A percentile compares a stretch with the other conserved stretches of the same genome.
Evolutionary conservation across 2,113 vertebrate genomes (phyloP).

Genomic region (Aythya baeri): DNA sequence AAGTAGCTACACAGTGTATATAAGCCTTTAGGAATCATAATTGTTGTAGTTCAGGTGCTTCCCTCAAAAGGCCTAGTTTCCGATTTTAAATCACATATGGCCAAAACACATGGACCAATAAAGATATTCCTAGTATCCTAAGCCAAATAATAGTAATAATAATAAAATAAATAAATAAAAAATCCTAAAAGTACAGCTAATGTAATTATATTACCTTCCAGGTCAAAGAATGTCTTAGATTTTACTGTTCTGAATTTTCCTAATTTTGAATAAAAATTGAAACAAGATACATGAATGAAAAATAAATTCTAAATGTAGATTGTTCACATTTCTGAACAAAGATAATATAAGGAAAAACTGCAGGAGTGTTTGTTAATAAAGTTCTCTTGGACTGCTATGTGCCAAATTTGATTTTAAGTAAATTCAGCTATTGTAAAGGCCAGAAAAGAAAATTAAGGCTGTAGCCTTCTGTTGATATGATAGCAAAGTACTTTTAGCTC

Average conservation of each 20-base stretch:
- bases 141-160: background rate
- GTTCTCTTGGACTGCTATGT: background rate
- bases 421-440: background rate
- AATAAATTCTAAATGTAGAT: background rate
- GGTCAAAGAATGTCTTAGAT: background rate
- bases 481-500: background rate
- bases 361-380: background rate
- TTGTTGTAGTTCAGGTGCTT: background rate
- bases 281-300: background rate
- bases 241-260: background rate
- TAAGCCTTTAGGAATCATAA: background rate
- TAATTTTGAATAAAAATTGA: background rate
- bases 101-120: background rate
- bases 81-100: background rate
- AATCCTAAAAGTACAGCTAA: background rate
- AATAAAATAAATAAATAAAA: background rate
- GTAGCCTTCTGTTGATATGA: background rate
- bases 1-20: background rate
- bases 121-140: background rate
- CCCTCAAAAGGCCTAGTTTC: background rate
- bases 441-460: background rate
- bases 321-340: background rate
- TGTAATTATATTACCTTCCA: background rate
- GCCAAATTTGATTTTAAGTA: background rate
- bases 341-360: background rate